phyloP scores from a whole-genome alignment of 92 coral and sea anemone genomes.

The Palythoa heliodiscus region DNA sequence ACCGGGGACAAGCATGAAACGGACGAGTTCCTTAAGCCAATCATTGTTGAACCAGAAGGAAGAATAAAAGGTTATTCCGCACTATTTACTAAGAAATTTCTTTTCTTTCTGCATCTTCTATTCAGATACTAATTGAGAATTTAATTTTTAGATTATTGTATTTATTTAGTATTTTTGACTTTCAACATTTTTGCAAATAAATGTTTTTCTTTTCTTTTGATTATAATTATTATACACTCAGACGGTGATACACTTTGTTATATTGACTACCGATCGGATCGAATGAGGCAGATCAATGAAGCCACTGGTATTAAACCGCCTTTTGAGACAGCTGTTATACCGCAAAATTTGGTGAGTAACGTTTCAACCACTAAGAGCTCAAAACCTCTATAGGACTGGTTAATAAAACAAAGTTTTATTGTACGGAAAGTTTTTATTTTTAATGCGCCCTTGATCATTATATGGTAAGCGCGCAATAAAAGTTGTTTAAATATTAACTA shows the following conservation, averaged over 20 bases:
- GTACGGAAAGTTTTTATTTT: too few relatives aligned
- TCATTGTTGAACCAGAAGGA: constrained; percentile 93
- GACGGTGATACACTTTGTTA: constrained; percentile 94
- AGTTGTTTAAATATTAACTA: too few relatives aligned
- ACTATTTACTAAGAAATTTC: neutral
- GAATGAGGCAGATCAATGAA: constrained; percentile 97
- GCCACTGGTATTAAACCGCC: constrained; percentile 95
- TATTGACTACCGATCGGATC: constrained; percentile 94
- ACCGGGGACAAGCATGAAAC: constrained; percentile 90
- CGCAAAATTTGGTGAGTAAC: constrained; percentile 80
- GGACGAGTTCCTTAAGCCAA: constrained; percentile 95
- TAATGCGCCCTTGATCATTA: too few relatives aligned
- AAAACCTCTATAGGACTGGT: too few relatives aligned
- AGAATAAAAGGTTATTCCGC: constrained; percentile 71
- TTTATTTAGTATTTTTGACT: too few relatives aligned
- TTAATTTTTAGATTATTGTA: too few relatives aligned
- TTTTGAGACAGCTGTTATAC: constrained; percentile 91
- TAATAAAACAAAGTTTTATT: too few relatives aligned
- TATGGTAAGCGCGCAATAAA: too few relatives aligned
- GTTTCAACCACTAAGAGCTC: neutral
- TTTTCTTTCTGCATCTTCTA: neutral
- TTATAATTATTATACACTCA: constrained; percentile 4
- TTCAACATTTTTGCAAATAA: too few relatives aligned
- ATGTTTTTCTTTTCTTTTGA: neutral
- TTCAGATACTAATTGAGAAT: neutral